Conservation (phyloP, 1,140 invertebrate species). For the Thalassaphorura encarpata region DNA sequence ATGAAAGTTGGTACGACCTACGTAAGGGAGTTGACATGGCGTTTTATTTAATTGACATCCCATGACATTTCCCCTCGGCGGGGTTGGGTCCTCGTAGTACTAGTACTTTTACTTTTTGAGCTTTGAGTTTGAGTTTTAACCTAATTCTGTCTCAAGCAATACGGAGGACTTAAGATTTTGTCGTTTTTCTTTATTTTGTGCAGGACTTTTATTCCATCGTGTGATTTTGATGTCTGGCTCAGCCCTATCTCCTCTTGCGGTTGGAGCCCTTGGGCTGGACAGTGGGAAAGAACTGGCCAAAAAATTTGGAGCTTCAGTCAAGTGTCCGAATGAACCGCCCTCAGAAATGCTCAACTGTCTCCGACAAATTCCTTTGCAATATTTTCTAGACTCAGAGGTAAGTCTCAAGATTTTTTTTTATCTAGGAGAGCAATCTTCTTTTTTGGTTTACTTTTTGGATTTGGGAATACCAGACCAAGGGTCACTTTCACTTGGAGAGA, state of each 20-base stretch:
- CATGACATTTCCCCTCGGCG: no score
- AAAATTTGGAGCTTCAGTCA: slow-evolving; percentile 24
- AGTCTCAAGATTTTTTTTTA: slow-evolving; percentile 6
- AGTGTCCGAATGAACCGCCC: slow-evolving; percentile 29
- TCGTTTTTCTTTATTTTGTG: neutral
- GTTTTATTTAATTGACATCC: no score
- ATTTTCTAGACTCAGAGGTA: slow-evolving; percentile 31
- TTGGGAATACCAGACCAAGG: no score
- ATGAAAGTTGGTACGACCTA: no score
- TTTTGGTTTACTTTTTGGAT: neutral
- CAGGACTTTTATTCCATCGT: slow-evolving; percentile 82
- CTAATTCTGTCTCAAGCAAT: neutral
- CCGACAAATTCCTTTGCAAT: slow-evolving; percentile 29
- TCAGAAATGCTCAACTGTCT: slow-evolving; percentile 31
- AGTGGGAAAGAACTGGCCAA: slow-evolving; percentile 31
- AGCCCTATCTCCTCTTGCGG: slow-evolving; percentile 82
- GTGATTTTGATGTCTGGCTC: slow-evolving; percentile 92
- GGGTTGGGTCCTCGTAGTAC: no score
- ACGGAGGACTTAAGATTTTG: neutral
- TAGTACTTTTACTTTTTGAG: no score
- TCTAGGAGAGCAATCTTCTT: neutral
- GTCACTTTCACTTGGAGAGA: no score
- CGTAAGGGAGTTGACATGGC: no score
- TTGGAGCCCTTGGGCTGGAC: slow-evolving; percentile 41
- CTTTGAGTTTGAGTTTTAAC: neutral